Percentiles rank a stretch among this genome's conserved stretches.
Evolutionary conservation across 2,113 vertebrate genomes (phyloP).

Genomic region (rat (Rattus norvegicus)): GRCr8 NC_086020.1:133321001-133321500

Average conservation of each 20-base stretch:
- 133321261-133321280: no score
- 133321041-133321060: neutral
- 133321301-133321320: neutral
- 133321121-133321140: neutral
- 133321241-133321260: neutral
- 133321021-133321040: neutral
- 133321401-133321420: neutral
- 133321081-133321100: neutral
- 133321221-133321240: neutral
- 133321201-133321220: accelerated
- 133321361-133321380: neutral
- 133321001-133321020: neutral
- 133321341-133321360: neutral
- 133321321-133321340: neutral
- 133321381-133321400: neutral
- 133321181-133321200: neutral
- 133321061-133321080: neutral
- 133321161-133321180: neutral
- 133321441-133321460: neutral
- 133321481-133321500: neutral
- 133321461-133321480: neutral
- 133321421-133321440: neutral
- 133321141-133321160: neutral
- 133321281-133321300: neutral
- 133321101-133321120: neutral